Evolutionary conservation across 2,113 vertebrate genomes (phyloP).

Genomic region (Urocolius indicus): DNA sequence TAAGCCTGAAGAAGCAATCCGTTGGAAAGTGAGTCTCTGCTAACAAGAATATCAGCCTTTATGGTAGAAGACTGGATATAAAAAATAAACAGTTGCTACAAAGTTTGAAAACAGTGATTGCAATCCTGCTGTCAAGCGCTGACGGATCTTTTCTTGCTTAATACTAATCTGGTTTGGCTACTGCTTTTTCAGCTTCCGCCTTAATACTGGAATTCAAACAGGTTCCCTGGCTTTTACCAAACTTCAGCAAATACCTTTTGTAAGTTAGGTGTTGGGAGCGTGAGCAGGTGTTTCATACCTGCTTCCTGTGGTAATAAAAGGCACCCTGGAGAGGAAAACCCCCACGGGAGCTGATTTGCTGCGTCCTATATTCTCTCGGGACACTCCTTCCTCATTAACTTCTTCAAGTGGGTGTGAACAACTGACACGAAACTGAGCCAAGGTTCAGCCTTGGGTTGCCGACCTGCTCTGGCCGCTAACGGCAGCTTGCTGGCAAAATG

Average conservation of each 20-base stretch:
- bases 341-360: neutral
- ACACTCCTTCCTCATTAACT: constrained; percentile 45
- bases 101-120: neutral
- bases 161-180: neutral
- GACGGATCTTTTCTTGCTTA: neutral
- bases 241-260: neutral
- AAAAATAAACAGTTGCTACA: constrained; percentile 4
- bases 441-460: constrained; percentile 1
- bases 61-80: neutral
- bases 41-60: constrained; percentile 24
- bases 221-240: neutral
- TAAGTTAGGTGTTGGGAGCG: neutral
- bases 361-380: neutral
- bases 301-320: constrained; percentile 13
- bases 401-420: constrained; percentile 63
- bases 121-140: neutral
- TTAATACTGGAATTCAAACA: neutral
- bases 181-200: neutral
- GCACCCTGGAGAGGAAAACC: neutral
- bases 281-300: constrained; percentile 43
- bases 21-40: constrained; percentile 7
- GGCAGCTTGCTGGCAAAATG: constrained; percentile 81
- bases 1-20: neutral
- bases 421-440: constrained; percentile 1
- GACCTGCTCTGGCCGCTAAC: neutral